phyloP scores from a whole-genome alignment of 2,888 invertebrate species.

The Stenolophus ochropezus region DNA sequence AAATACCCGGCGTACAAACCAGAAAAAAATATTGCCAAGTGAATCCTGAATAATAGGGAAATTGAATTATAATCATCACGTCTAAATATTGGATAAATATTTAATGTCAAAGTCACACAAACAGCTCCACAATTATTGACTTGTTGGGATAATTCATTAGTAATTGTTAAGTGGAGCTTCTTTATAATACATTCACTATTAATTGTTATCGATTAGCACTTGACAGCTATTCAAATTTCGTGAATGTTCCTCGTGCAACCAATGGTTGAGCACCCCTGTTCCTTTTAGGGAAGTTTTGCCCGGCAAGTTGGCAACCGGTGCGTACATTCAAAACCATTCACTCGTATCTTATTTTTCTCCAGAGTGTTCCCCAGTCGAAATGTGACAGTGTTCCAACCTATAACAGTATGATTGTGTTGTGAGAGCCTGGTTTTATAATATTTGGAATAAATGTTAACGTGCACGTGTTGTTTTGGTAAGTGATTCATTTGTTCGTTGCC shows the following conservation, averaged over 20 bases:
- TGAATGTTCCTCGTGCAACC: not conserved
- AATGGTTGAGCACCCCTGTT: not conserved
- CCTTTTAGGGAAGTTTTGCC: not conserved
- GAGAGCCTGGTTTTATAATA: not conserved
- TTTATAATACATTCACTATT: not conserved
- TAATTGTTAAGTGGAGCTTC: not conserved
- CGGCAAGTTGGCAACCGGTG: not conserved
- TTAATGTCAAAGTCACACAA: slow-evolving; percentile 20
- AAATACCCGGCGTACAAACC: not conserved
- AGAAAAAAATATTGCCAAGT: not conserved
- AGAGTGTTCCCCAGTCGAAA: not conserved
- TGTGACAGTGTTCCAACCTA: not conserved
- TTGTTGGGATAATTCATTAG: slow-evolving; percentile 18
- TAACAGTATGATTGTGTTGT: not conserved
- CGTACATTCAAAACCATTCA: not conserved
- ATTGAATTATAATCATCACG: not conserved
- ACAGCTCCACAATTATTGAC: not conserved
- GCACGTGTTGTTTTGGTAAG: slow-evolving; percentile 4
- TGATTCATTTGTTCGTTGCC: not conserved
- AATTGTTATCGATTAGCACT: slow-evolving; percentile 1
- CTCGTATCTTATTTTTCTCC: slow-evolving; percentile 5
- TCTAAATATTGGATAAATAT: slow-evolving; percentile 28
- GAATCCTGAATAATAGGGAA: not conserved
- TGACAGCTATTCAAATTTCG: not conserved
- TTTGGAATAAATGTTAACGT: not conserved